phyloP scores from a whole-genome alignment of 2,888 invertebrate species.

The Yponomeuta plumbellus region DNA sequence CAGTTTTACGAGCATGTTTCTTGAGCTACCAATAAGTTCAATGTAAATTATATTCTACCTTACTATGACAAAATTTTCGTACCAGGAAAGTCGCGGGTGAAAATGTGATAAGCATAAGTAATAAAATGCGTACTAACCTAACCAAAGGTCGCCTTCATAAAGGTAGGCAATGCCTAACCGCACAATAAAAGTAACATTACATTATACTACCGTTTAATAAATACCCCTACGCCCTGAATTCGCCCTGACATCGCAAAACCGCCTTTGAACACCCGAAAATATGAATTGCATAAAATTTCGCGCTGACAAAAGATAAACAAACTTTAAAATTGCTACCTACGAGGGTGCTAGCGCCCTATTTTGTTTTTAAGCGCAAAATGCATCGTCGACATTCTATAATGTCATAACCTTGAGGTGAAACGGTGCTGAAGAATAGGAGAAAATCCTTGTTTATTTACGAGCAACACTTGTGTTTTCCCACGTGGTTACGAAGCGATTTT shows the following conservation, averaged over 20 bases:
- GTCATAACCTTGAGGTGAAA: background rate
- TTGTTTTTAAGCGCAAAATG: slow-evolving; percentile 1
- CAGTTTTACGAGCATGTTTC: too few relatives aligned
- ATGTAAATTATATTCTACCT: too few relatives aligned
- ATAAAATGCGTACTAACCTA: too few relatives aligned
- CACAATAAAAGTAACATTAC: too few relatives aligned
- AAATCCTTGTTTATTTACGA: slow-evolving; percentile 6
- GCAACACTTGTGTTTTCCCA: slow-evolving; percentile 2
- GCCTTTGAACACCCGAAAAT: background rate
- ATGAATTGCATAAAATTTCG: slow-evolving; percentile 4
- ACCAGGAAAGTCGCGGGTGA: too few relatives aligned
- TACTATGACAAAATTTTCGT: too few relatives aligned
- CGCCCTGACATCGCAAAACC: background rate
- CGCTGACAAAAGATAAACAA: background rate
- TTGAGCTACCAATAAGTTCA: too few relatives aligned
- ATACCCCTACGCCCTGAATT: background rate
- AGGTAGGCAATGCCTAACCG: too few relatives aligned
- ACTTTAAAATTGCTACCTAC: slow-evolving; percentile 1
- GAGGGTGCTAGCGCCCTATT: background rate
- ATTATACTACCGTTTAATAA: background rate
- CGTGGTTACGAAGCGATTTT: background rate
- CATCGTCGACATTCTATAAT: background rate
- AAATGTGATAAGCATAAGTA: too few relatives aligned
- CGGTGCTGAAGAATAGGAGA: background rate
- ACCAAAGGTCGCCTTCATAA: too few relatives aligned